Evolutionary conservation across 2,888 invertebrate species (phyloP), one percentile per base, ranked within the genome.

Genomic region (Drosophila nr. fundita): DNA sequence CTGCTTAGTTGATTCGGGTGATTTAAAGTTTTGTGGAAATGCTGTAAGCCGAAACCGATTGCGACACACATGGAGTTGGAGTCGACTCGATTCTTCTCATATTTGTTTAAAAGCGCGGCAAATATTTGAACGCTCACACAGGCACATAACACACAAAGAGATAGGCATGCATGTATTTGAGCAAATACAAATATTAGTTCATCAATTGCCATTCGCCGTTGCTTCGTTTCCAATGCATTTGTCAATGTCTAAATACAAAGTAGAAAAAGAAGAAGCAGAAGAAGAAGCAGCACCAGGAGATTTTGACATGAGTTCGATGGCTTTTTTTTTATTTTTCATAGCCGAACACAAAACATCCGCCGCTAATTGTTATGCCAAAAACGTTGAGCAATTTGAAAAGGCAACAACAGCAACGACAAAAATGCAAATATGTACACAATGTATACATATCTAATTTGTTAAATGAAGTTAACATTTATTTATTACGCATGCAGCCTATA

Each of bases 281-380:
- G 38, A 67, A 62, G 50, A 34, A 49, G 7, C 21, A 21, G 15
- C 21, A 48, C 7, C 24, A 29, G 59, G 21, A 49, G 60, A 15
- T 24, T 38, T 60, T 64, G 52, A 60, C 72, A 71, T 60, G 55
- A 55, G 59, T 79, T 54, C 34, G 53, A 60, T 68, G 42, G 59
- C 66, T 68, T 65, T 60, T 65, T 60, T 36, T 38, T 32, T 13
- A 36, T 24, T 21, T 27, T 27, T 29, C 21, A n/a, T 29, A 55
- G 53, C 49, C 45, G 24, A 66, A 60, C 63, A 69, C 48, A 68
- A 24, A 24, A 45, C 58, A 80, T 80, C 67, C 73, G 73, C 45
- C 42, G 70, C 63, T 84, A 76, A 89, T 90, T 87, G 73, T 73
- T 73, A 87, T 87, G 90, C 87, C 74, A 74, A 87, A 84, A 76